Base-by-base conservation (phyloP, 2,113 vertebrate species). In the Acrocephalus arundinaceus region DNA sequence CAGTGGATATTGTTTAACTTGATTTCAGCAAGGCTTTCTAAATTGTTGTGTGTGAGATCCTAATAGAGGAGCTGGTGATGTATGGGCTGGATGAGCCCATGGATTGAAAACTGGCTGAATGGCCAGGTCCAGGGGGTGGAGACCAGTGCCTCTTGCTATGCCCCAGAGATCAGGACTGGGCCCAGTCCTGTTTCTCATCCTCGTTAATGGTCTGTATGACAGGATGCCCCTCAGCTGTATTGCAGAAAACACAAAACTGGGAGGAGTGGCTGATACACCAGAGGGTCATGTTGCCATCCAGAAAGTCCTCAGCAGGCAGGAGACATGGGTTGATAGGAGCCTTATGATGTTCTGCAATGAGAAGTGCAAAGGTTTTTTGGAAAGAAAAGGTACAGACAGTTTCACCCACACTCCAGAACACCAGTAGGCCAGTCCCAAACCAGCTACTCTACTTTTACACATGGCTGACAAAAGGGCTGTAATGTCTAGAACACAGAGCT, bases 261-360 rank as follows among this genome's bases (percentile, higher is more conserved):
- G 51, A 88, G 25, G 25, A 65, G 41, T 39, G 20, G 23, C 61
- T 66, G 33, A 45, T 17, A 10, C 2, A 10, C 10, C n/a, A 37
- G 55, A 61, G 11, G 7, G 7, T 61, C 0, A 0, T 43, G 7
- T 24, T 90, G n/a, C 35, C 61, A 15, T n/a, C 17, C 45, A 46
- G 49, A 21, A 48, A 17, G 13, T 59, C 23, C 28, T 52, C 52
- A 67, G n/a, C 25, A 27, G 4, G 22, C 25, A 45, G 12, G 30
- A 77, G 63, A 59, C 19, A n/a, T 7, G 14, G 11, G 5, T 23
- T 4, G 2, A 25, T 4, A 20, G 11, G 13, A 85, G 8, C 19
- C 11, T 63, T 6, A 37, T 37, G 20, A 65, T 86, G 24, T 35
- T 80, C 67, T 67, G 30, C 52, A 48, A 27, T 7, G 3, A 55